Percentiles rank a stretch among this genome's conserved stretches.
Conservation (phyloP, 30 jellyfish, hydroid and myxozoan species). For the Chrysaora quinquecirrha region DNA sequence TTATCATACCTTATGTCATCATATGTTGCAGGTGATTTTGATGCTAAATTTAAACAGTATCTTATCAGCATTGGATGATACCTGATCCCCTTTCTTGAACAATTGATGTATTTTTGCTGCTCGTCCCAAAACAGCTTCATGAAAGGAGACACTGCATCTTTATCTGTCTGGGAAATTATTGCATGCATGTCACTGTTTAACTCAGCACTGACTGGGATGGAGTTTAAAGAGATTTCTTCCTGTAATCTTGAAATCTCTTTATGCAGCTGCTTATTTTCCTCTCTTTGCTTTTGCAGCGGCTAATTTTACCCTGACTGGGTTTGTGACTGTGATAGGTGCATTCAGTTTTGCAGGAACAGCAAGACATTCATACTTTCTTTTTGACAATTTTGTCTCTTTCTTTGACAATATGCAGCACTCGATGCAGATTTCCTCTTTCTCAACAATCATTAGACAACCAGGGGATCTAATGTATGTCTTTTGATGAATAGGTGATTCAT, state of each 20-base stretch:
- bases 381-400: no score
- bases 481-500: background rate
- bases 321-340: background rate
- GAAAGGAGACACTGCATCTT: conserved; percentile 77
- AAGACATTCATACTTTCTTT: no score
- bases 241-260: no score
- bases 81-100: conserved; percentile 53
- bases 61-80: conserved; percentile 77
- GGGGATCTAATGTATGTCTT: background rate
- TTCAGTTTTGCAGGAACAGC: no score
- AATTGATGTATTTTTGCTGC: conserved; percentile 28
- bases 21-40: conserved; percentile 67
- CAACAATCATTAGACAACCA: background rate
- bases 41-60: conserved; percentile 58
- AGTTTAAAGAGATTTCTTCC: conserved; percentile 20
- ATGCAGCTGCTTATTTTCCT: conserved; percentile 21
- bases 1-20: conserved; percentile 57
- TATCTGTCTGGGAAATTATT: conserved; percentile 61
- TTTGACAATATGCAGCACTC: no score
- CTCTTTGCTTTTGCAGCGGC: conserved; percentile 44
- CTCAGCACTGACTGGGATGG: conserved; percentile 10
- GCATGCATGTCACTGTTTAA: conserved; percentile 14
- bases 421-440: background rate
- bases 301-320: conserved; percentile 4
- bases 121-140: no score